Evolutionary conservation across 2,797 vertebrate species (phyloP).

Genomic region (Falco peregrinus): DNA sequence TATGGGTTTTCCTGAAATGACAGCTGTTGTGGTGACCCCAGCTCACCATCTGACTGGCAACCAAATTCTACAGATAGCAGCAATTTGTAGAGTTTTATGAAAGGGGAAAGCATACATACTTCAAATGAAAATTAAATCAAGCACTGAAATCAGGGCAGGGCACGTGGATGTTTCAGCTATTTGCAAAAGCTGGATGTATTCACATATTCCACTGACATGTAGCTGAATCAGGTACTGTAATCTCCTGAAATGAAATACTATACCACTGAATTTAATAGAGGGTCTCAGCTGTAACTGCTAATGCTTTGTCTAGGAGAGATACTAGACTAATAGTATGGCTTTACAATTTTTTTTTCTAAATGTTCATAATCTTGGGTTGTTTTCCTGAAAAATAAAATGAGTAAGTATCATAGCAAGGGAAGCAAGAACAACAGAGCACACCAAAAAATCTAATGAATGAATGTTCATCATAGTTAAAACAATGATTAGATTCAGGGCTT

Average conservation of each 20-base stretch:
- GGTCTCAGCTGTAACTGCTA: not conserved
- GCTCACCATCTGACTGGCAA: not conserved
- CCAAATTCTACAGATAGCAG: not conserved
- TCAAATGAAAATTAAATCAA: not conserved
- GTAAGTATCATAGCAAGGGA: not conserved
- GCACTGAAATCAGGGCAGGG: not conserved
- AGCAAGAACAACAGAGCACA: not conserved
- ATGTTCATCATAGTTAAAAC: not conserved
- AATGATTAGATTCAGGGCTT: not conserved
- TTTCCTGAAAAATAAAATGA: not conserved
- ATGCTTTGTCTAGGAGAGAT: not conserved
- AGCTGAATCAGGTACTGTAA: not conserved
- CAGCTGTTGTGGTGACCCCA: not conserved
- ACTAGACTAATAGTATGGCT: not conserved
- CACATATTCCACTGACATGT: not conserved
- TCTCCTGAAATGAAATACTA: not conserved
- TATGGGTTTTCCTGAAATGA: not conserved
- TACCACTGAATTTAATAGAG: not conserved
- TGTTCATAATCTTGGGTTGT: not conserved
- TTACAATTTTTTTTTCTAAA: not conserved
- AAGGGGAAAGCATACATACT: not conserved
- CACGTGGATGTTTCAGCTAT: not conserved
- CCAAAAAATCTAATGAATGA: not conserved
- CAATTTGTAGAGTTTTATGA: not conserved
- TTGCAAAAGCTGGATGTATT: not conserved